A percentile compares a stretch with the other conserved stretches of the same genome.
Conservation (phyloP, 2,888 invertebrate species). For the Catocala fraxini region DNA sequence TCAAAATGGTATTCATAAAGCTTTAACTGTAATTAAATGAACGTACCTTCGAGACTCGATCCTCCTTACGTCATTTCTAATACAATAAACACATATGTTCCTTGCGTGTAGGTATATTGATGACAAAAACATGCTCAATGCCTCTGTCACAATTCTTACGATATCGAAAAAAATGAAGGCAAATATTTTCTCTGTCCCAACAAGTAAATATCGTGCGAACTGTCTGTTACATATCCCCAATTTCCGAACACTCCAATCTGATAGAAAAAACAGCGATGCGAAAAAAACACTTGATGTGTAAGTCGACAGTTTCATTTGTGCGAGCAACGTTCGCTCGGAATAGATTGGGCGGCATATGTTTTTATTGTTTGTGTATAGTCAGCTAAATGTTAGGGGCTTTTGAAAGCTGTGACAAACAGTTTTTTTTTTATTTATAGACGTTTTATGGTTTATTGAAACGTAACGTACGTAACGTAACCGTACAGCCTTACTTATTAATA, state of each 20-base stretch:
- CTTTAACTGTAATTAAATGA: slow-evolving; percentile 38
- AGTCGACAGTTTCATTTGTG: slow-evolving; percentile 38
- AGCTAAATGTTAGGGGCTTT: not conserved
- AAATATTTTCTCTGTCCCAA: slow-evolving; percentile 44
- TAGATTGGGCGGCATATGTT: slow-evolving; percentile 34
- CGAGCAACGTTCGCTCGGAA: slow-evolving; percentile 28
- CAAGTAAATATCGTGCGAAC: slow-evolving; percentile 48
- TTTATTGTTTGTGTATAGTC: slow-evolving; percentile 21
- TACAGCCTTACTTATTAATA: no score
- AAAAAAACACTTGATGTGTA: slow-evolving; percentile 49
- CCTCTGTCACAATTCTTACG: slow-evolving; percentile 30
- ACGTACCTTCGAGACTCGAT: slow-evolving; percentile 18
- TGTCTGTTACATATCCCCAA: slow-evolving; percentile 54
- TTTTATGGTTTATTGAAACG: no score
- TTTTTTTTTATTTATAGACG: no score
- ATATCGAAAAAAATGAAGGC: slow-evolving; percentile 43
- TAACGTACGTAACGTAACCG: no score
- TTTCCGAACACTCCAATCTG: slow-evolving; percentile 55
- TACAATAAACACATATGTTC: slow-evolving; percentile 26
- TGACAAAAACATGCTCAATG: slow-evolving; percentile 26
- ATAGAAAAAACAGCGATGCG: slow-evolving; percentile 50
- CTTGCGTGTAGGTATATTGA: slow-evolving; percentile 2
- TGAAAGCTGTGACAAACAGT: not conserved
- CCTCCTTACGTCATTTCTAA: slow-evolving; percentile 28
- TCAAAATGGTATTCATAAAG: slow-evolving; percentile 12